Conservation (phyloP, 2,113 vertebrate genomes). For the Cebus imitator region DNA sequence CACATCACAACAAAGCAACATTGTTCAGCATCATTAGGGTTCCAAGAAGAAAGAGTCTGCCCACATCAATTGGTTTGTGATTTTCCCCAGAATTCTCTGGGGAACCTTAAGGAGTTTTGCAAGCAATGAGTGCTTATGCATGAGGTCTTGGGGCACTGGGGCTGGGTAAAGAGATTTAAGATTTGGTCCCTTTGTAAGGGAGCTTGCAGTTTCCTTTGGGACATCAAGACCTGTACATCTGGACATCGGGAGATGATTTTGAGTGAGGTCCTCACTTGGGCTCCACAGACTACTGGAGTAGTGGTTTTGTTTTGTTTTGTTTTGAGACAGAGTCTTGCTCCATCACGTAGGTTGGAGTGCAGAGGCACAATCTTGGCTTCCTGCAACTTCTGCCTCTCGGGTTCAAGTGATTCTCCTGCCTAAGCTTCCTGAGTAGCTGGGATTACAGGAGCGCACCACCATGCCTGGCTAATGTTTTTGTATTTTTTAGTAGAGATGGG, state of each 20-base stretch:
- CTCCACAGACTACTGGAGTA: rapidly evolving
- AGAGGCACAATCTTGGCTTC: too few species aligned
- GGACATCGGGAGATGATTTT: background rate
- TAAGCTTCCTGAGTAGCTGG: too few species aligned
- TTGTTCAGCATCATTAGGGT: background rate
- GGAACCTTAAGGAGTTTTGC: background rate
- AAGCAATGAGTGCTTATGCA: background rate
- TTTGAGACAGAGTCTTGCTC: too few species aligned
- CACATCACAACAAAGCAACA: background rate
- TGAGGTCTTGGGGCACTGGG: background rate
- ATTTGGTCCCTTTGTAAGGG: background rate
- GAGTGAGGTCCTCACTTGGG: background rate
- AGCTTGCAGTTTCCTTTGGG: background rate
- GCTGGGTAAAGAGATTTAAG: background rate
- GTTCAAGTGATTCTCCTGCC: too few species aligned
- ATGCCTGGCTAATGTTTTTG: too few species aligned
- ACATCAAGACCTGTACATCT: background rate
- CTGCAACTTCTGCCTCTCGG: too few species aligned
- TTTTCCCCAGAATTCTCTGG: background rate
- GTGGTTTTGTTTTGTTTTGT: background rate
- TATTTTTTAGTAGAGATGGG: too few species aligned
- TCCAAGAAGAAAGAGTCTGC: background rate
- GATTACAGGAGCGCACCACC: too few species aligned
- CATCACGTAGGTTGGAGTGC: too few species aligned
- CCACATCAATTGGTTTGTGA: rapidly evolving